Conservation (phyloP, 2,888 invertebrate genomes). For the Incurvaria masculella region DNA sequence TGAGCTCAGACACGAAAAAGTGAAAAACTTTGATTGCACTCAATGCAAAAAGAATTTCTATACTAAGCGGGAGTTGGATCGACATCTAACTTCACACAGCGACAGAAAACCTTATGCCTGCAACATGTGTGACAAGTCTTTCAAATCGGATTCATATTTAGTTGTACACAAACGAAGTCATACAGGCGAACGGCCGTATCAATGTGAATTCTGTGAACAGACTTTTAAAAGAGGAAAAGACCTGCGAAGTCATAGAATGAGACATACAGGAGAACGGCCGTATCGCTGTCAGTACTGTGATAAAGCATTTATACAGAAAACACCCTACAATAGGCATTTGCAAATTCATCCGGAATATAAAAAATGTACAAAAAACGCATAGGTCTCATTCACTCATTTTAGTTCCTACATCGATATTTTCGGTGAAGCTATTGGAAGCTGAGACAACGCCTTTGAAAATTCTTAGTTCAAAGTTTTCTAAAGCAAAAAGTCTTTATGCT, state of each 20-base stretch:
- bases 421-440: no score
- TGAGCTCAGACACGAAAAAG: not conserved
- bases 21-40: not conserved
- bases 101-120: constrained; percentile 9
- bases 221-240: constrained; percentile 11
- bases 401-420: no score
- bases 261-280: constrained; percentile 11
- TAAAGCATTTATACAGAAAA: constrained; percentile 14
- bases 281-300: constrained; percentile 13
- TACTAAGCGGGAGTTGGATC: not conserved
- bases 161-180: constrained; percentile 11
- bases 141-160: constrained; percentile 10
- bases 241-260: constrained; percentile 11
- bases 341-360: not conserved
- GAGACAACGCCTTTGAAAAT: no score
- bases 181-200: constrained; percentile 10
- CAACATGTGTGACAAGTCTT: constrained; percentile 10
- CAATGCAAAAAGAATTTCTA: not conserved
- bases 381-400: no score
- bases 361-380: not conserved
- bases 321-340: not conserved
- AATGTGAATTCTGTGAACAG: constrained; percentile 11
- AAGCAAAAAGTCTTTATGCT: no score
- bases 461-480: no score
- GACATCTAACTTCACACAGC: constrained; percentile 4